Conservation (phyloP, 2,888 invertebrate genomes). For the Hoplodrina ambigua region DNA sequence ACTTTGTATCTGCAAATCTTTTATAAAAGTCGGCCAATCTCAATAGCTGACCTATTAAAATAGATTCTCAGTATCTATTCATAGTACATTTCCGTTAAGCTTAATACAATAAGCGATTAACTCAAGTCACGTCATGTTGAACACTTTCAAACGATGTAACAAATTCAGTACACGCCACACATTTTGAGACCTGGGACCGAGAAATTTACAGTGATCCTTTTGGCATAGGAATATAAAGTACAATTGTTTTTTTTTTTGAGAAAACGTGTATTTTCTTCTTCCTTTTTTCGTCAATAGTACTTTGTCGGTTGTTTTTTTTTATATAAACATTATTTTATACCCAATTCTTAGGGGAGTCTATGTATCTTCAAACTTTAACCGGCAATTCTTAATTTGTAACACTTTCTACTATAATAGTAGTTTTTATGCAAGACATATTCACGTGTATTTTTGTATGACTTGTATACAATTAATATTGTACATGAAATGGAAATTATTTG, state of each 20-base stretch:
- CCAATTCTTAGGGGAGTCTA: too few relatives aligned
- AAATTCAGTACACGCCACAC: conserved; percentile 22
- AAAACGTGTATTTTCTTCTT: too few relatives aligned
- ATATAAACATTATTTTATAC: too few relatives aligned
- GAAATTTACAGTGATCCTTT: conserved; percentile 8
- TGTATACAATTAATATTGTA: too few relatives aligned
- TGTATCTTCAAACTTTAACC: too few relatives aligned
- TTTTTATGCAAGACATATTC: too few relatives aligned
- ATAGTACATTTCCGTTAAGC: conserved; percentile 13
- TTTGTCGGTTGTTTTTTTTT: too few relatives aligned
- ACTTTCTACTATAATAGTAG: too few relatives aligned
- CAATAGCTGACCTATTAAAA: neutral
- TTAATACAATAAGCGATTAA: conserved; percentile 34
- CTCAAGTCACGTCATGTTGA: conserved; percentile 38
- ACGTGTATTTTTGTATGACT: too few relatives aligned
- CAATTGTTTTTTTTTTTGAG: neutral
- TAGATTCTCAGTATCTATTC: neutral
- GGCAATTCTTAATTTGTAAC: too few relatives aligned
- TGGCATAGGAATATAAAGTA: neutral
- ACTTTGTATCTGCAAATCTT: neutral
- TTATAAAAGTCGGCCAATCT: neutral
- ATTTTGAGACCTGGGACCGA: conserved; percentile 8
- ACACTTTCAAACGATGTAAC: conserved; percentile 39
- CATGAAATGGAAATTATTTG: too few relatives aligned
- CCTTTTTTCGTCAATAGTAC: too few relatives aligned